Evolutionary conservation across 2,888 invertebrate genomes (phyloP).

Genomic region (Protodeltote pygarga): DNA sequence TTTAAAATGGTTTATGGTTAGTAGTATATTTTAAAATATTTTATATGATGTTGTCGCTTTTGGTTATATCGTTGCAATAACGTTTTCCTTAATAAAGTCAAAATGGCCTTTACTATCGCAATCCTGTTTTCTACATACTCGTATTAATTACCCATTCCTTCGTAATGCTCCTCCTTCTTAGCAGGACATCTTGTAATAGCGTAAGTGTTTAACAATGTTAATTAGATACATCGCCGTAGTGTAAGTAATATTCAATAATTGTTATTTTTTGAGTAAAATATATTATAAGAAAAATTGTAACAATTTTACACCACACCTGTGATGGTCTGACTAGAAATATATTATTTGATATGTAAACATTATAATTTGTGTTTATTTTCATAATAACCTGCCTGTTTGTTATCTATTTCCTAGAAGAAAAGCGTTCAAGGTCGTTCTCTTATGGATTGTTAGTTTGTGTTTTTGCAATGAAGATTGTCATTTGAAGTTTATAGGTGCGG

Average conservation of each 20-base stretch:
- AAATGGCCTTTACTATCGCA: not conserved
- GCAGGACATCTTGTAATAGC: no score
- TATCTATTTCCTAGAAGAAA: not conserved
- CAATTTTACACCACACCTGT: constrained; percentile 9
- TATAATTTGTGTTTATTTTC: constrained; percentile 40
- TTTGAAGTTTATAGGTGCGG: constrained; percentile 1
- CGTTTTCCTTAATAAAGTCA: constrained; percentile 4
- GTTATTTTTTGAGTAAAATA: constrained; percentile 1
- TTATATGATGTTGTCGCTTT: constrained; percentile 1
- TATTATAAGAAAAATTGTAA: constrained; percentile 7
- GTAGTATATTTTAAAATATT: not conserved
- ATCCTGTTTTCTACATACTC: not conserved
- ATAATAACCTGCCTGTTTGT: constrained; percentile 3
- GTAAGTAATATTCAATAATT: not conserved
- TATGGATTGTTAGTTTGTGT: constrained; percentile 6
- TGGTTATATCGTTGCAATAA: constrained; percentile 1
- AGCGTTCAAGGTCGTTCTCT: not conserved
- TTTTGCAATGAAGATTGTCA: not conserved
- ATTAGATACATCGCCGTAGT: not conserved
- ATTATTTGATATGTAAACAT: constrained; percentile 17
- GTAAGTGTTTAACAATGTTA: no score
- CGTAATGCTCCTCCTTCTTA: no score
- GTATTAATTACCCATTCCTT: constrained; percentile 23
- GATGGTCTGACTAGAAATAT: constrained; percentile 27
- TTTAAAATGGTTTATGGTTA: not conserved